Percentiles rank a stretch among this genome's conserved stretches.
These are phyloP conservation scores for Diplosoma virens DNA, from an alignment of 23 tunicate species.

Conservation along the genomic window DNA sequence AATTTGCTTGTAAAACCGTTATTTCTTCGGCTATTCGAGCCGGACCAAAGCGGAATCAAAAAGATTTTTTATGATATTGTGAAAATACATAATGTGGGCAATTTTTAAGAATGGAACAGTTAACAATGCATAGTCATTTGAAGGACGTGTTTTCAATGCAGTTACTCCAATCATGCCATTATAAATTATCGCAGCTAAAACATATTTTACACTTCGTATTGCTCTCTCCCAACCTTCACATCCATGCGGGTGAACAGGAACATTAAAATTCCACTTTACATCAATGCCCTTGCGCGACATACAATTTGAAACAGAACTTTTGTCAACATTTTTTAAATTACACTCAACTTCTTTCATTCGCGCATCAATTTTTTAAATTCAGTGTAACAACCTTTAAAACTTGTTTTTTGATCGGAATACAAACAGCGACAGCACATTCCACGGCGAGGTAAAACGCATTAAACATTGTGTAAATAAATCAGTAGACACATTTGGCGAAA, in stretches of 20 bases:
- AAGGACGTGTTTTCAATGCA: not conserved
- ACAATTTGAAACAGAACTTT: not conserved
- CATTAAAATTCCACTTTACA: not conserved
- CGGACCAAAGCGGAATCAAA: too few species aligned
- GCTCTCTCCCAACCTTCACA: not conserved
- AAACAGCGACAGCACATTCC: not conserved
- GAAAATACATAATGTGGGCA: too few species aligned
- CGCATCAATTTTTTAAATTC: slow-evolving; percentile 8
- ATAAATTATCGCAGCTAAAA: not conserved
- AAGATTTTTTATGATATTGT: too few species aligned
- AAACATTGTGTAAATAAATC: slow-evolving; percentile 9
- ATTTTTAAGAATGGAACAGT: too few species aligned
- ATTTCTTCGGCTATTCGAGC: too few species aligned
- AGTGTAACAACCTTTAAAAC: not conserved
- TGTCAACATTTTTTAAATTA: not conserved
- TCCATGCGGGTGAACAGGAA: slow-evolving; percentile 1
- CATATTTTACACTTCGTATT: not conserved
- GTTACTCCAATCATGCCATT: not conserved
- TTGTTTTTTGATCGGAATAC: not conserved
- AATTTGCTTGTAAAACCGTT: too few species aligned
- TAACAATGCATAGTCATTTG: slow-evolving; percentile 5
- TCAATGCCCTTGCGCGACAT: slow-evolving; percentile 1
- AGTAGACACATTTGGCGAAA: slow-evolving; percentile 6
- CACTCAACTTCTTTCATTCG: not conserved
- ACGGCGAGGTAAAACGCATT: not conserved